Evolutionary conservation across 2,113 vertebrate species (phyloP).

Genomic region (Sapajus apella): DNA sequence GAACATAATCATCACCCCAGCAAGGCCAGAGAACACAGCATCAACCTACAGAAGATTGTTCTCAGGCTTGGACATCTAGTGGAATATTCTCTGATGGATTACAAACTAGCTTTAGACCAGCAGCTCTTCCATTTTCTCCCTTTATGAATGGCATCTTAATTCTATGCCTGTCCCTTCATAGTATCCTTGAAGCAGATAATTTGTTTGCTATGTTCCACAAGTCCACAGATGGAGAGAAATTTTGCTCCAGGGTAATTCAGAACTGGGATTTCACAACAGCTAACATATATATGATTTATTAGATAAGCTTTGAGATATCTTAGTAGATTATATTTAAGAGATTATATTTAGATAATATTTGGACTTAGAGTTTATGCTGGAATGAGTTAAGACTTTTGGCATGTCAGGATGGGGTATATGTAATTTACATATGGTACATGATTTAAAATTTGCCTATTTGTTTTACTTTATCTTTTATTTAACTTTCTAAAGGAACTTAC

Average conservation of each 20-base stretch:
- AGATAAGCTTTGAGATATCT: not conserved
- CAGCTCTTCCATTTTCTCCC: not conserved
- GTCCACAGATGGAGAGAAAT: not conserved
- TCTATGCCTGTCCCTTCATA: not conserved
- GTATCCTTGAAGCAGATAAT: not conserved
- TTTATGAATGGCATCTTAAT: not conserved
- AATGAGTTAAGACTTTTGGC: not conserved
- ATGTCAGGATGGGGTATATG: not conserved
- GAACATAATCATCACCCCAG: not conserved
- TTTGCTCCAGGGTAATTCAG: not conserved
- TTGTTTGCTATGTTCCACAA: not conserved
- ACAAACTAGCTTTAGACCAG: not conserved
- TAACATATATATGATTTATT: not conserved
- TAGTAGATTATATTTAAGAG: not conserved
- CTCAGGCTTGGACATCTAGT: not conserved
- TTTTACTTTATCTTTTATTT: not conserved
- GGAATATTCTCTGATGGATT: not conserved
- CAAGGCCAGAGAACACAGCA: not conserved
- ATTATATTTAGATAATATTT: not conserved
- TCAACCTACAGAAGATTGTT: not conserved
- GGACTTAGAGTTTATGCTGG: not conserved
- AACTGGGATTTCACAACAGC: not conserved
- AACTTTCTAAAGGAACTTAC: not conserved
- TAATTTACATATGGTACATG: not conserved
- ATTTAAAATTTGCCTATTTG: not conserved